Conservation (phyloP, 2,113 vertebrate species). For the Sitta europaea region DNA sequence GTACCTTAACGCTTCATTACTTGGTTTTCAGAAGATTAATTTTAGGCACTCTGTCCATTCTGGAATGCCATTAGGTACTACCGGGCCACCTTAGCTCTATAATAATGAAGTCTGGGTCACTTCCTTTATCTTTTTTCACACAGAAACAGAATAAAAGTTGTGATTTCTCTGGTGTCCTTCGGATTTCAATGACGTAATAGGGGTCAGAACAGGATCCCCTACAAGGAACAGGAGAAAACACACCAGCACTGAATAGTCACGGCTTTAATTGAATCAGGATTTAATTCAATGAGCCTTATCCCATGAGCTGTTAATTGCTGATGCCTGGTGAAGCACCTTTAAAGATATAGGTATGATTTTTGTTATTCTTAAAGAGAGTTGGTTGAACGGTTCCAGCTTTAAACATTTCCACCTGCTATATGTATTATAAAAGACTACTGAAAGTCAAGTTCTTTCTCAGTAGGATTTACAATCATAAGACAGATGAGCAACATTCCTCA, state of each 20-base stretch:
- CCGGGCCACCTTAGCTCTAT: background rate
- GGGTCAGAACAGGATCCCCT: background rate
- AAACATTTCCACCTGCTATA: background rate
- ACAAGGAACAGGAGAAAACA: background rate
- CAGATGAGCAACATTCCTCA: background rate
- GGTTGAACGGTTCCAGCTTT: background rate
- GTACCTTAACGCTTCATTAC: slow-evolving; percentile 62
- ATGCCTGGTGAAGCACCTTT: background rate
- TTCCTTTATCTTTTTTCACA: background rate
- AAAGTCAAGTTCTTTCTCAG: background rate
- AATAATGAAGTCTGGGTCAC: slow-evolving; percentile 1
- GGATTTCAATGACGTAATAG: background rate
- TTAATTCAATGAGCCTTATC: background rate
- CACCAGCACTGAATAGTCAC: background rate
- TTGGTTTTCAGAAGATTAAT: slow-evolving; percentile 56
- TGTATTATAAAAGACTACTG: background rate
- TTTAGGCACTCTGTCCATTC: slow-evolving; percentile 17
- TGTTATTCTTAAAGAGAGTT: background rate
- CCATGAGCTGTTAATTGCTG: background rate
- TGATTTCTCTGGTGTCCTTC: background rate
- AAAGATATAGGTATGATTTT: background rate
- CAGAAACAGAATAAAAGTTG: background rate
- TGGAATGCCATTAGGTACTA: slow-evolving; percentile 19
- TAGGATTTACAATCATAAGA: background rate
- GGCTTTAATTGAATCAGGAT: background rate